Base-by-base conservation (phyloP, 2,797 vertebrate genomes). In the Acipenser ruthenus region DNA sequence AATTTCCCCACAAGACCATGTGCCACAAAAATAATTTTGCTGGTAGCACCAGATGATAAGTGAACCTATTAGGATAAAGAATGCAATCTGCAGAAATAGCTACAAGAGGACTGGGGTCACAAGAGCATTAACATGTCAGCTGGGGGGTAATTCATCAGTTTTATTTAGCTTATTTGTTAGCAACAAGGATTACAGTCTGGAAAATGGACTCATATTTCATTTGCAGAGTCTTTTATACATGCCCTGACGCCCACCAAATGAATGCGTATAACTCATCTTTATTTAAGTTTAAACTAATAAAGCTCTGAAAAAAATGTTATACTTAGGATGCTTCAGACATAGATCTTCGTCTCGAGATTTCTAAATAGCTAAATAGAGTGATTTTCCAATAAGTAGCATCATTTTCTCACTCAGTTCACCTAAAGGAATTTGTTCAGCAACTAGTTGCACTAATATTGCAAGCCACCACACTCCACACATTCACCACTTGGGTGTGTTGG, bases 51-150 rank as follows among this genome's bases (percentile, higher is more conserved):
- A 6, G 68, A 71, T 76, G 72, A 79, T 71, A 79, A 75, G 80
- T 80, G 68, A 77, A 70, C 10, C 63, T 74, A 76, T 75, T 78
- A 78, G 63, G 68, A 74, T 71, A 74, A 81, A 83, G 79, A 79
- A 70, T 70, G 66, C 75, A 75, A 74, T 79, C 65, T 78, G 56
- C 53, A 75, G 68, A 80, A 80, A 74, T 67, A 67, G n/a, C 10
- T 76, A 12, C 59, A 62, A 72, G 64, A 23, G 64, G 64, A 68
- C 62, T 64, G 71, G 70, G 50, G 71, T 74, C 67, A 76, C 1
- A 68, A 50, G 59, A 79, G 8, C n/a, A 72, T 75, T 78, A 80
- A 59, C 2, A 9, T 70, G 48, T 68, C 71, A 78, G 7, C 67
- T 70, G 49, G 47, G 49, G 15, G 67, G 72, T 12, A 72, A 71